phyloP scores from a whole-genome alignment of 2,888 invertebrate genomes.

The Amphipoea lucens region DNA sequence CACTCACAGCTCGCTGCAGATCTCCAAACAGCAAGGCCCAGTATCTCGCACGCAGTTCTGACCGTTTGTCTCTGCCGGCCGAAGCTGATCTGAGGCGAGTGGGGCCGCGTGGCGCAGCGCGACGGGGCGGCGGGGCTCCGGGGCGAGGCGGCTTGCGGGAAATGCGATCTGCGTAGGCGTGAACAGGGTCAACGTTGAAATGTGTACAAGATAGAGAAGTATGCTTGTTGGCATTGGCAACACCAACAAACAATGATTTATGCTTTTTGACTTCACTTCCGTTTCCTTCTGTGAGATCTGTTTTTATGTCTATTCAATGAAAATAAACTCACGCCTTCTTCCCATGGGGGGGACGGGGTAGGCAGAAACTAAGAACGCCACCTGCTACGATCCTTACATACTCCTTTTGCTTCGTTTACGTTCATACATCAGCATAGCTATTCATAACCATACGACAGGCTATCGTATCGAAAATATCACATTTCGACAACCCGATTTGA shows the following conservation, averaged over 20 bases:
- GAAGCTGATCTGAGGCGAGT: conserved; percentile 95
- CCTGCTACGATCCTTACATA: too few relatives aligned
- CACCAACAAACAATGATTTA: neutral
- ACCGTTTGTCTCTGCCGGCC: conserved; percentile 96
- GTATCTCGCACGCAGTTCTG: conserved; percentile 97
- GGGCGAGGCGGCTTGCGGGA: conserved; percentile 92
- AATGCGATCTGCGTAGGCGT: conserved; percentile 82
- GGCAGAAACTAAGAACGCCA: too few relatives aligned
- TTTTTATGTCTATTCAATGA: too few relatives aligned
- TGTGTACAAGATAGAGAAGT: neutral
- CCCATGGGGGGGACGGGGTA: too few relatives aligned
- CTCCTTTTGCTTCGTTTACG: too few relatives aligned
- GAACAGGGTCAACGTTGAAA: neutral
- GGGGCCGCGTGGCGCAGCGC: conserved; percentile 88
- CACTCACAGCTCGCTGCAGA: conserved; percentile 94
- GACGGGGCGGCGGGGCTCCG: conserved; percentile 79
- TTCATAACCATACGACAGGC: too few relatives aligned
- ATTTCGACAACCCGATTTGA: too few relatives aligned
- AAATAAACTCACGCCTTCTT: too few relatives aligned
- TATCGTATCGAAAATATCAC: too few relatives aligned
- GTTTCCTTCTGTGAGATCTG: neutral
- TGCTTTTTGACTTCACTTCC: neutral
- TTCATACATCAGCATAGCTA: too few relatives aligned
- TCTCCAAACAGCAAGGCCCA: conserved; percentile 99
- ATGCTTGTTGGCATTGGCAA: neutral